Base-by-base conservation (phyloP, 2,888 invertebrate species). In the Luperina nickerlii region DNA sequence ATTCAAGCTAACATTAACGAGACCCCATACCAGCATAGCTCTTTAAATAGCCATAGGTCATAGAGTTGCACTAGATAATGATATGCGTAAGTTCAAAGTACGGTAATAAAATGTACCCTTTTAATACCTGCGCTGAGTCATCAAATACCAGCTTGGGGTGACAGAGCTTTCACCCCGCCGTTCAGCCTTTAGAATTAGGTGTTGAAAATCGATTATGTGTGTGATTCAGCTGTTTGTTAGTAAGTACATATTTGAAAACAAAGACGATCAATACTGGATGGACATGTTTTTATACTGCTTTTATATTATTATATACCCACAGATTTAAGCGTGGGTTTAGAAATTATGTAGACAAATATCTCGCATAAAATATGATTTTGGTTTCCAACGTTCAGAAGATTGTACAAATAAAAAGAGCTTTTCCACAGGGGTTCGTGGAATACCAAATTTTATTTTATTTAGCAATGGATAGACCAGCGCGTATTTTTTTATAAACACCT, bases 71-170 rank as follows among this genome's bases (percentile, higher is more conserved):
- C 75, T 76, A 57, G 51, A 74, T 76, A 83, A 83, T 82, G 79
- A 82, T 79, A 68, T 78, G 76, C 69, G 62, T 85, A 77, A 82
- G 76, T 79, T 76, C 54, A 81, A 87, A 70, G 80, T 82, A 82
- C 32, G 74, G 69, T 78, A 67, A 66, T 76, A 74, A 86, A 83
- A 79, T 81, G 66, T 86, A 85, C 86, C 82, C 84, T 80, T 85
- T 84, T 74, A 81, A 71, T 81, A 81, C 74, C 68, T 81, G 68
- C 68, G 77, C 69, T 89, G 87, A 88, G 84, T 89, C 88, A 89
- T 87, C 79, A 77, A 76, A 74, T 88, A 76, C 78, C 57, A 74
- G 68, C 65, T 79, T 72, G 71, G 83, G 85, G 86, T 71, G 79
- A 79, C 68, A 79, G 76, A 71, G 79, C 80, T 89, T 82, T 84